A percentile compares a stretch with the other conserved stretches of the same genome.
Evolutionary conservation across 2,888 invertebrate genomes (phyloP).

Genomic region (Phaedon cochleariae): DNA sequence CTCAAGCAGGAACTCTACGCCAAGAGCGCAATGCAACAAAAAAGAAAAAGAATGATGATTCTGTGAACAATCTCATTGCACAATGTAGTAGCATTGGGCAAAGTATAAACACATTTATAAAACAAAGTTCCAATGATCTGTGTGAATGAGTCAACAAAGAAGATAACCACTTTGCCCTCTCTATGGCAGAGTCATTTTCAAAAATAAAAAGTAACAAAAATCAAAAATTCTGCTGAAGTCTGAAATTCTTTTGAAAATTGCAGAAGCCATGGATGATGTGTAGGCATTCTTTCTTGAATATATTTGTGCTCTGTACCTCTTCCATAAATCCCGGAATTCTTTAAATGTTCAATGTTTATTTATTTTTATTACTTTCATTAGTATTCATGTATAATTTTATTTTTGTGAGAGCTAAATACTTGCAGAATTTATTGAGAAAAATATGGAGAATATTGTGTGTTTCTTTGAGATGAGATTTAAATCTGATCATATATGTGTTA

Average conservation of each 20-base stretch:
- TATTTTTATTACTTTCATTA: too few species aligned
- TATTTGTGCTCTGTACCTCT: neutral
- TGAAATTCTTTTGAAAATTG: too few species aligned
- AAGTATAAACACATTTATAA: neutral
- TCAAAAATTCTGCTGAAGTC: neutral
- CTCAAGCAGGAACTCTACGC: neutral
- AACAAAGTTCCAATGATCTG: neutral
- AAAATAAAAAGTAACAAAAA: conserved; percentile 2
- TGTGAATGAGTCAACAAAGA: neutral
- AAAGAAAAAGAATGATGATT: neutral
- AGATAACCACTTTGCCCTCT: neutral
- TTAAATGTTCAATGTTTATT: neutral
- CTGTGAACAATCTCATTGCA: neutral
- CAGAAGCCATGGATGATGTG: neutral
- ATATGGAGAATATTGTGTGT: too few species aligned
- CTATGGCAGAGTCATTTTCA: neutral
- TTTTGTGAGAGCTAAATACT: too few species aligned
- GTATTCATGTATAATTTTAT: too few species aligned
- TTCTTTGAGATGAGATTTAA: too few species aligned
- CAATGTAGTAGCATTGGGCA: neutral
- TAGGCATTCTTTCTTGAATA: neutral
- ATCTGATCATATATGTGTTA: too few species aligned
- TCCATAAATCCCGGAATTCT: neutral
- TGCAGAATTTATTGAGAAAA: too few species aligned
- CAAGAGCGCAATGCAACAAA: neutral